Percentiles rank a stretch among this genome's conserved stretches.
These are phyloP conservation scores for Halesus radiatus DNA, from an alignment of 1,140 invertebrate genomes.

Conservation along the genomic window DNA sequence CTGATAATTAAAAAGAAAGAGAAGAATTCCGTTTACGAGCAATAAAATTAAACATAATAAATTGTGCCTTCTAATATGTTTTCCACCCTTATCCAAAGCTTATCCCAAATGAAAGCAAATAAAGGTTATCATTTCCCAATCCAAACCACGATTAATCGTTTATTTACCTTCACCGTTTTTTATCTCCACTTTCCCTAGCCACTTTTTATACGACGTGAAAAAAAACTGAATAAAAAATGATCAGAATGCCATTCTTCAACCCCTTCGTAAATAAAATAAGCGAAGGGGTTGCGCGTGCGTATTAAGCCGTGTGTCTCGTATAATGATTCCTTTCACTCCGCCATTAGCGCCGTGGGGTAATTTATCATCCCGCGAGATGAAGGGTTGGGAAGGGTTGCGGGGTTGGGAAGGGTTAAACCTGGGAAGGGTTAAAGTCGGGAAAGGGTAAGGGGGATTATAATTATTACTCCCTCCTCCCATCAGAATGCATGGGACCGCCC, in stretches of 20 bases:
- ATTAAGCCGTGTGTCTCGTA: conserved; percentile 3
- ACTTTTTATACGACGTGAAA: conserved; percentile 9
- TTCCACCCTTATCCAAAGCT: too few species aligned
- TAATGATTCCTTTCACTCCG: conserved; percentile 44
- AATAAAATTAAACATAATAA: too few species aligned
- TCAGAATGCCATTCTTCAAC: conserved; percentile 12
- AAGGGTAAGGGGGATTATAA: conserved; percentile 30
- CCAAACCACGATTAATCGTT: background rate
- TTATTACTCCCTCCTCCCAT: conserved; percentile 52
- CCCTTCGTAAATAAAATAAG: conserved; percentile 31
- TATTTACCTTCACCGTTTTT: background rate
- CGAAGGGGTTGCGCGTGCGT: conserved; percentile 9
- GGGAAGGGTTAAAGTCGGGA: background rate
- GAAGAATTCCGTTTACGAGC: too few species aligned
- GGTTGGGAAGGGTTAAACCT: too few species aligned
- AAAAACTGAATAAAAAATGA: too few species aligned
- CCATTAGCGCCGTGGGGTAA: conserved; percentile 43
- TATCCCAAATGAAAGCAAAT: background rate
- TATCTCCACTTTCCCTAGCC: background rate
- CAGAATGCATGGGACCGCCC: conserved; percentile 51
- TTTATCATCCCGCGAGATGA: conserved; percentile 49
- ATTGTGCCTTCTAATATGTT: too few species aligned
- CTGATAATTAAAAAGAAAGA: too few species aligned
- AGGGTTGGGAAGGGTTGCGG: background rate
- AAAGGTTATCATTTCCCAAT: background rate